A percentile compares a stretch with the other conserved stretches of the same genome.
Evolutionary conservation across 2,797 vertebrate genomes (phyloP).

Genomic region (Rhabdomys pumilio): DNA sequence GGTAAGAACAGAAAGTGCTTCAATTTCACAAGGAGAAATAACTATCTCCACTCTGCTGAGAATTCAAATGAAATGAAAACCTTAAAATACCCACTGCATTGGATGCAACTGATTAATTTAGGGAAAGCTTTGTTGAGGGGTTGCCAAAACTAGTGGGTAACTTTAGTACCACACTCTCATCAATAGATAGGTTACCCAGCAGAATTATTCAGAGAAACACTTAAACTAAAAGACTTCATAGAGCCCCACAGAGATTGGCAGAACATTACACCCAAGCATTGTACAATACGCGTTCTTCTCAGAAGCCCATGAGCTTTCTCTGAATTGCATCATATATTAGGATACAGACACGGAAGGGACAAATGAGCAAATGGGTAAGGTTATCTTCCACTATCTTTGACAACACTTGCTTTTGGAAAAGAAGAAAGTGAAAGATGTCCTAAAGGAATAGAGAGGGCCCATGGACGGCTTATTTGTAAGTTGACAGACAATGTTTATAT

Average conservation of each 20-base stretch:
- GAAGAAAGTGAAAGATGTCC: neutral
- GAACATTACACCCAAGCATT: neutral
- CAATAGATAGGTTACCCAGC: neutral
- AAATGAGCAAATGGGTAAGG: neutral
- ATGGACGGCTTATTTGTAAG: neutral
- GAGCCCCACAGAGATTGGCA: neutral
- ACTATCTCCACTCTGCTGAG: neutral
- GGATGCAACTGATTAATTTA: neutral
- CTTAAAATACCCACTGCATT: neutral
- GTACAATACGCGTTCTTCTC: neutral
- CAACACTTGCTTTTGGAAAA: neutral
- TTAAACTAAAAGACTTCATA: neutral
- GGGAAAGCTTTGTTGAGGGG: neutral
- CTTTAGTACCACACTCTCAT: neutral
- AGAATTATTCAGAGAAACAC: neutral
- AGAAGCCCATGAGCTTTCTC: neutral
- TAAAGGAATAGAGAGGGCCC: neutral
- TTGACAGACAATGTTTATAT: neutral
- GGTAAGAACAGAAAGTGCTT: neutral
- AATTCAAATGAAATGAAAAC: constrained; percentile 10
- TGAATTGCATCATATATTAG: neutral
- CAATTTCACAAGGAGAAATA: neutral
- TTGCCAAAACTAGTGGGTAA: neutral
- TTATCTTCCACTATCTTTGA: neutral
- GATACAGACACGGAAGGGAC: neutral